These are phyloP conservation scores for Paracanthobrama guichenoti DNA, from an alignment of 2,113 vertebrate species.

Conservation along the genomic window DNA sequence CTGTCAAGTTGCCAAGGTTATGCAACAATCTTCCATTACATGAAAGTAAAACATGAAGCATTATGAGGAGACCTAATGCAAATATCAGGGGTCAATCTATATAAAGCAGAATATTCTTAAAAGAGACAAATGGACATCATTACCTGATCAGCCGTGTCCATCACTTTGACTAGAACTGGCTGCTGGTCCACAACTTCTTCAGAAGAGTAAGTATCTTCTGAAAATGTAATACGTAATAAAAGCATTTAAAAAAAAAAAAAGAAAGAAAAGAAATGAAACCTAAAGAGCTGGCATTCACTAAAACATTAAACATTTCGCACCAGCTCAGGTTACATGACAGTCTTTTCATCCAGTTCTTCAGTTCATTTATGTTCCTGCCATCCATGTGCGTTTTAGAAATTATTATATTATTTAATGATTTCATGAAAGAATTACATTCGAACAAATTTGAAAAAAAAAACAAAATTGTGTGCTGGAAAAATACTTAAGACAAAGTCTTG, in stretches of 20 bases:
- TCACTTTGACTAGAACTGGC: conserved; percentile 83
- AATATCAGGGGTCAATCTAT: background rate
- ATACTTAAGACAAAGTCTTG: background rate
- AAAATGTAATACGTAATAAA: conserved; percentile 59
- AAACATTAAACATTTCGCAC: background rate
- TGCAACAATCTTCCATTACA: background rate
- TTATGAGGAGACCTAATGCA: background rate
- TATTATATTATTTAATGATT: background rate
- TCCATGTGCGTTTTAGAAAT: background rate
- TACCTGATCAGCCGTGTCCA: conserved; percentile 92
- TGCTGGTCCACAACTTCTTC: conserved; percentile 90
- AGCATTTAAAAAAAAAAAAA: background rate
- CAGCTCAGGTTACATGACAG: background rate
- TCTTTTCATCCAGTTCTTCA: background rate
- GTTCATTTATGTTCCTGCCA: background rate
- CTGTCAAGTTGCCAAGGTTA: background rate
- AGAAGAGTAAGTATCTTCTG: conserved; percentile 88
- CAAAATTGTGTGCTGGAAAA: background rate
- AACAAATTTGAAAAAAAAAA: background rate
- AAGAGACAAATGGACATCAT: conserved; percentile 21
- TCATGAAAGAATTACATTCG: background rate
- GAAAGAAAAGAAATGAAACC: background rate
- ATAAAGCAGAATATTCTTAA: background rate
- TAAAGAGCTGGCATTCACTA: background rate
- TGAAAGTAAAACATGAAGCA: background rate